Evolutionary conservation across 1,140 invertebrate genomes (phyloP).

Genomic region (Ceratina australensis): DNA sequence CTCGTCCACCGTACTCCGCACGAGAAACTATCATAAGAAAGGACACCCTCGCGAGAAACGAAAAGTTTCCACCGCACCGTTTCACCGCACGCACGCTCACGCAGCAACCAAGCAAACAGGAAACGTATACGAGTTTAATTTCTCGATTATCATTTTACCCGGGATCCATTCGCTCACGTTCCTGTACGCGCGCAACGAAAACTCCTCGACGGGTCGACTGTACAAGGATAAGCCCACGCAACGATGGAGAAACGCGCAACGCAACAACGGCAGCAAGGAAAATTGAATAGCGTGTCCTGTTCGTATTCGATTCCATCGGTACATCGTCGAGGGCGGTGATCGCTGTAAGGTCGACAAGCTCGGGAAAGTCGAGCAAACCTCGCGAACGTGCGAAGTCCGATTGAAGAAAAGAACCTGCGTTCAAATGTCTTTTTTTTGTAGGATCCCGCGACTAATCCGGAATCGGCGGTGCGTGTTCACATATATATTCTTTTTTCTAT

Average conservation of each 20-base stretch:
- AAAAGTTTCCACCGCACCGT: constrained; percentile 18
- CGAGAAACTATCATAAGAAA: constrained; percentile 55
- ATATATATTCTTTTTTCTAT: constrained; percentile 28
- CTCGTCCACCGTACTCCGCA: constrained; percentile 59
- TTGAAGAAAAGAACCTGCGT: constrained; percentile 13
- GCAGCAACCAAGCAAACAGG: constrained; percentile 29
- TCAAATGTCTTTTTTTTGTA: neutral
- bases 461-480: constrained; percentile 17
- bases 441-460: constrained; percentile 8
- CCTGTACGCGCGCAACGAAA: constrained; percentile 61
- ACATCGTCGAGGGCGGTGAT: neutral
- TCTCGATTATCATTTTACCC: neutral
- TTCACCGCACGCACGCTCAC: constrained; percentile 21
- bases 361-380: neutral
- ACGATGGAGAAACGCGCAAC: constrained; percentile 40
- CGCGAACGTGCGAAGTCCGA: neutral
- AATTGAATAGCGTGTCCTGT: constrained; percentile 23
- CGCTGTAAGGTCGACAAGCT: neutral
- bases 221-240: constrained; percentile 12
- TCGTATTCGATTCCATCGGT: neutral
- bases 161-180: constrained; percentile 2
- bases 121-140: constrained; percentile 15
- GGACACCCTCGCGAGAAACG: constrained; percentile 50
- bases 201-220: constrained; percentile 58
- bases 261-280: constrained; percentile 15